phyloP scores from a whole-genome alignment of 2,113 vertebrate genomes.

The Emydocephalus ijimae region DNA sequence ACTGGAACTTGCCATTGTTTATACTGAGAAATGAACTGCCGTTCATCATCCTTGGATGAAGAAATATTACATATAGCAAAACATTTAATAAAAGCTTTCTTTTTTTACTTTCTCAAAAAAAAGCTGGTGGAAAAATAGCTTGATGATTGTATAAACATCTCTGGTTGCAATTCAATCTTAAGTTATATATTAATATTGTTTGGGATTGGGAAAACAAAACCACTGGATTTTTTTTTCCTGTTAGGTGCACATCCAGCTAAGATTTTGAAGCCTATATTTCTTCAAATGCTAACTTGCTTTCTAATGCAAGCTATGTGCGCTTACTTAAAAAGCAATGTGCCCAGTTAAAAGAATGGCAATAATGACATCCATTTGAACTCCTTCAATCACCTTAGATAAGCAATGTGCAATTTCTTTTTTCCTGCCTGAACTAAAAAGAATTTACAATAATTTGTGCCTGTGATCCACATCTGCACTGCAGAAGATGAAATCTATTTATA shows the following conservation, averaged over 20 bases:
- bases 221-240: neutral
- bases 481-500: conserved; percentile 51
- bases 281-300: neutral
- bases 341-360: neutral
- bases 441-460: conserved; percentile 41
- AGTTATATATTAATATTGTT: neutral
- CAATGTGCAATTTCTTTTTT: conserved; percentile 12
- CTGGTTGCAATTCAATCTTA: neutral
- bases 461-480: conserved; percentile 25
- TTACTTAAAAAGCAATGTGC: conserved; percentile 16
- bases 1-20: neutral
- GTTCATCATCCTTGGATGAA: neutral
- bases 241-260: neutral
- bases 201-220: neutral
- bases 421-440: neutral
- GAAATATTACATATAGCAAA: neutral
- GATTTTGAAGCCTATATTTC: neutral
- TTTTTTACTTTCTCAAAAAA: neutral
- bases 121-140: neutral
- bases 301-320: neutral
- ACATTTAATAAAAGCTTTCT: neutral
- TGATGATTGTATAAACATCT: neutral
- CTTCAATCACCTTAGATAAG: conserved; percentile 34
- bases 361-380: conserved; percentile 12
- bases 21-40: neutral